Base-by-base conservation (phyloP, 2,797 vertebrate genomes). In the Leontocebus nigricollis region DNA sequence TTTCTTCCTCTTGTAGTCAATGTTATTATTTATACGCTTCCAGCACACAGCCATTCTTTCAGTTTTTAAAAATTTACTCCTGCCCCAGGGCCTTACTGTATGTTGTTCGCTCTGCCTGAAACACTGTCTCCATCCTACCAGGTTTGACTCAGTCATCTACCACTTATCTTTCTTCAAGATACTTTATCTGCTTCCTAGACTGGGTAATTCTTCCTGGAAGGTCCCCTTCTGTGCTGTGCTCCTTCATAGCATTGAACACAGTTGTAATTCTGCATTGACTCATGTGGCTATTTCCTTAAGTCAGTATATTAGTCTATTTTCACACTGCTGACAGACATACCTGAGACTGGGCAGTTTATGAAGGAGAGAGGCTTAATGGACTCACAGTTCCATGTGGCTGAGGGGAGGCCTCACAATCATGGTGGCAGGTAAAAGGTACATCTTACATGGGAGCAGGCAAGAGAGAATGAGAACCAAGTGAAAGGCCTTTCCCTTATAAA, bases 41-140 rank as follows among this genome's bases (percentile, higher is more conserved):
- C 36, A 39, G 15, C 33, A 0, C 0, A 0, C 0, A 26, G 39
- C 2, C 24, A 9, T 17, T 79, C 14, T 9, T n/a, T 46, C 22
- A 12, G 64, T 19, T 50, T 81, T 57, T 9, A 50, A 41, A 26
- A 33, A 4, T 41, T n/a, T 20, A 30, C 27, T 76, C 5, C 70
- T 57, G 59, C 73, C 57, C 6, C 10, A 41, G 88, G 46, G 50
- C 48, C 61, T 17, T 55, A 10, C 7, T 24, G 0, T 2, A 0
- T 17, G 81, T 9, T 11, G 14, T 88, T 36, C 26, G 5, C 52
- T 44, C 59, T 79, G 52, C 26, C 41, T 19, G 41, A 50, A 33
- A 39, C 33, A 24, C 22, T 44, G 7, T 39, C 75, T 27, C 44
- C 17, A 30, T 0, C 2, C 44, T 10, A 3, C 11, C 11, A n/a